A percentile compares a stretch with the other conserved stretches of the same genome.
Conservation (phyloP, 2,888 invertebrate species). For the Philhelius pedissequus region DNA sequence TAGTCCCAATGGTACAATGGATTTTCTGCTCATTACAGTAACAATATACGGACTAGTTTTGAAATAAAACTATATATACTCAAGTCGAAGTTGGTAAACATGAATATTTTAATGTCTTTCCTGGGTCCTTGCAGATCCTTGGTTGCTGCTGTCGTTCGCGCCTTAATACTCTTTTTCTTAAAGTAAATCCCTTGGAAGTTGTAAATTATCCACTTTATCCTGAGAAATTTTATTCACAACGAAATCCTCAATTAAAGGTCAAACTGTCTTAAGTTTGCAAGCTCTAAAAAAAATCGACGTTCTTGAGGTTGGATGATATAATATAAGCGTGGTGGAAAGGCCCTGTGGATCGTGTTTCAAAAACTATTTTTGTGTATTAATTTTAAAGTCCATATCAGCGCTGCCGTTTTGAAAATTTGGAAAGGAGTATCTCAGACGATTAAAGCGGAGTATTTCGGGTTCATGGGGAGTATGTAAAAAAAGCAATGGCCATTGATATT, state of each 20-base stretch:
- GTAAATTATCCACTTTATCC: background rate
- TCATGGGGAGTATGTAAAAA: no score
- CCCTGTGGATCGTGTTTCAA: no score
- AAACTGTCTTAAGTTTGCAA: background rate
- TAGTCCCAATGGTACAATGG: conserved; percentile 21
- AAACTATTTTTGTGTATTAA: no score
- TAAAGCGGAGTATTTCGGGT: no score
- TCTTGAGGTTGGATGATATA: background rate
- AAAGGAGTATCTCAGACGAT: no score
- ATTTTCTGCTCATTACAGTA: conserved; percentile 26
- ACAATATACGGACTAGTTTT: conserved; percentile 12
- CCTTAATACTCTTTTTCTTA: background rate
- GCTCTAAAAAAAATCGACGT: background rate
- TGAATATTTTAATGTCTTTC: conserved; percentile 23
- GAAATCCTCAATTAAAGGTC: background rate
- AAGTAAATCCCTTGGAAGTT: background rate
- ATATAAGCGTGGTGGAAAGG: no score
- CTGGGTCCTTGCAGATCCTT: background rate
- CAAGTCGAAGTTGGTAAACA: conserved; percentile 15
- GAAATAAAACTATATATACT: background rate
- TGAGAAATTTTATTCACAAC: background rate
- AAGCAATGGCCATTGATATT: no score
- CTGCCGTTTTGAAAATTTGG: no score
- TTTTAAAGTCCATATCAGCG: no score
- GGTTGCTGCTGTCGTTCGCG: background rate